Evolutionary conservation across 2,888 invertebrate genomes (phyloP).

Genomic region (Amphimallon solstitiale): DNA sequence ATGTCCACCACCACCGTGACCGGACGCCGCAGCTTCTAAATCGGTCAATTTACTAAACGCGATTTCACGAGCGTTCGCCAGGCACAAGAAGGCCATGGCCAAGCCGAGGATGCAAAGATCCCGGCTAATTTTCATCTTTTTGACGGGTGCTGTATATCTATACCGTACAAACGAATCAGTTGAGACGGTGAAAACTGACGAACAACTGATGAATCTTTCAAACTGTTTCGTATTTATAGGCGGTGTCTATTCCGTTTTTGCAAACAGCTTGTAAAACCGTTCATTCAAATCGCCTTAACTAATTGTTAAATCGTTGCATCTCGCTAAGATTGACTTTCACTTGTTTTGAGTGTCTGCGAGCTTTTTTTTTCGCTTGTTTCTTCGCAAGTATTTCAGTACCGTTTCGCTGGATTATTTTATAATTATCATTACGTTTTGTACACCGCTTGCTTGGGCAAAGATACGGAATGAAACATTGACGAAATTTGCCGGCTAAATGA

Average conservation of each 20-base stretch:
- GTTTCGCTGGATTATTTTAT: too few species aligned
- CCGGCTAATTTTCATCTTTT: conserved; percentile 55
- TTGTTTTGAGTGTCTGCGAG: background rate
- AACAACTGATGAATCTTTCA: background rate
- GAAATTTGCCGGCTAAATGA: too few species aligned
- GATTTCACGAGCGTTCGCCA: conserved; percentile 66
- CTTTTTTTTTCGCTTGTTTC: background rate
- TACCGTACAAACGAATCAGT: background rate
- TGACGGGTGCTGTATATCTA: too few species aligned
- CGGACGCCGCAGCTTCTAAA: conserved; percentile 47
- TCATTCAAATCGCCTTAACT: conserved; percentile 11
- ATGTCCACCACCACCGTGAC: conserved; percentile 56
- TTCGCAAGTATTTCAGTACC: too few species aligned
- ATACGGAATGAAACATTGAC: too few species aligned
- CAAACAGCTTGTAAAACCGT: background rate
- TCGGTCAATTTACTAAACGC: conserved; percentile 63
- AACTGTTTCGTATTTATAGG: background rate
- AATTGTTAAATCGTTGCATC: conserved; percentile 13
- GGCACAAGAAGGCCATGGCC: conserved; percentile 64
- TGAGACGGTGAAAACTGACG: background rate
- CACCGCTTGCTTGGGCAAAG: too few species aligned
- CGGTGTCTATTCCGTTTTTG: background rate
- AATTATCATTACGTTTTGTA: too few species aligned
- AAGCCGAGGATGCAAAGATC: conserved; percentile 77
- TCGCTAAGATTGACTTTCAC: conserved; percentile 8